Percentiles rank a stretch among this genome's conserved stretches.
phyloP scores from a whole-genome alignment of 2,113 vertebrate species.

The Nibea coibor region DNA sequence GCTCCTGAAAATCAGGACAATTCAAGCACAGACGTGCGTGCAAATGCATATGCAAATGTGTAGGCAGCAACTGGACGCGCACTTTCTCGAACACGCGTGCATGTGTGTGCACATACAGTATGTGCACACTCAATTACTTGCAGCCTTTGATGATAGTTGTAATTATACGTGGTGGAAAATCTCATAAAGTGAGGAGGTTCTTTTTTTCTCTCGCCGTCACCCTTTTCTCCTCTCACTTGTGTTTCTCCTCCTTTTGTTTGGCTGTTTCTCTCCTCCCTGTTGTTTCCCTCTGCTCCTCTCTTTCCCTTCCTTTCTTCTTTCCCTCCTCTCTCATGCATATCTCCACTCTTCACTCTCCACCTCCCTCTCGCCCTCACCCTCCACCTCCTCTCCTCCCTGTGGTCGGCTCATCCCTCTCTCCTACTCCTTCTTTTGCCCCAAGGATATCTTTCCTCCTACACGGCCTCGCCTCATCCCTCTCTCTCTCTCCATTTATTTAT shows the following conservation, averaged over 20 bases:
- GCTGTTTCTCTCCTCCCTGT: not conserved
- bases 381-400: conserved; percentile 74
- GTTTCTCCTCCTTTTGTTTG: not conserved
- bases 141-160: conserved; percentile 43
- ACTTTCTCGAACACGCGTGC: conserved; percentile 10
- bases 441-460: conserved; percentile 82
- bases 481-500: conserved; percentile 83
- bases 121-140: conserved; percentile 13
- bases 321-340: conserved; percentile 41
- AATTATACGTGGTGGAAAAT: conserved; percentile 59
- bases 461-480: conserved; percentile 72
- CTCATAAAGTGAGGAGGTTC: conserved; percentile 15
- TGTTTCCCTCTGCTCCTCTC: conserved; percentile 23
- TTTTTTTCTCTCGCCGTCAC: conserved; percentile 12
- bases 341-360: conserved; percentile 54
- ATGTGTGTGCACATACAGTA: not conserved
- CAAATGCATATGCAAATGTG: conserved; percentile 2
- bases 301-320: conserved; percentile 28
- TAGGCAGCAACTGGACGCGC: conserved; percentile 17
- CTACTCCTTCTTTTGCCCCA: conserved; percentile 77
- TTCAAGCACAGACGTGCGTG: conserved; percentile 6
- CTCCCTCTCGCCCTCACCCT: conserved; percentile 61
- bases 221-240: not conserved
- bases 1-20: conserved; percentile 27
- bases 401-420: conserved; percentile 75